Evolutionary conservation across 2,888 invertebrate genomes (phyloP).

Genomic region (Papilio demoleus): DNA sequence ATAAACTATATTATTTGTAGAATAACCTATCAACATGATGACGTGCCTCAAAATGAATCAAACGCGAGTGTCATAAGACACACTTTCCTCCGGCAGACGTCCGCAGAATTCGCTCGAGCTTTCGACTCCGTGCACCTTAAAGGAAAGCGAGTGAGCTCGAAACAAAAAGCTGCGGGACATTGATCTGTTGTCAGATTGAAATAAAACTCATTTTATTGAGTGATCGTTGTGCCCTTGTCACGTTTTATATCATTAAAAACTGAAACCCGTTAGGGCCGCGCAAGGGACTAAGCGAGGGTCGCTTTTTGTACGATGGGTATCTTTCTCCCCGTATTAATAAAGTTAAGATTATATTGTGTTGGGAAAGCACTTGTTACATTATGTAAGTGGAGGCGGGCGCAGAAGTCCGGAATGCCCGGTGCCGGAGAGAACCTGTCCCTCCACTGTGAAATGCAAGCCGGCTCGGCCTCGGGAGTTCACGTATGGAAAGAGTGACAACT

Average conservation of each 20-base stretch:
- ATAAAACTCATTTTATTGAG: conserved; percentile 80
- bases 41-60: conserved; percentile 44
- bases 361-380: conserved; percentile 54
- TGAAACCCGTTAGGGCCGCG: conserved; percentile 60
- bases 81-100: conserved; percentile 55
- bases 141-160: conserved; percentile 62
- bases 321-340: conserved; percentile 59
- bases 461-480: conserved; percentile 70
- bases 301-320: conserved; percentile 55
- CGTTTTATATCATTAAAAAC: conserved; percentile 73
- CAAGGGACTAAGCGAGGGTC: conserved; percentile 60
- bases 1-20: conserved; percentile 53
- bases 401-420: conserved; percentile 74
- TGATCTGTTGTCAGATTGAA: conserved; percentile 72
- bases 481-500: conserved; percentile 61
- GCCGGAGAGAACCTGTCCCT: conserved; percentile 73
- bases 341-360: conserved; percentile 56
- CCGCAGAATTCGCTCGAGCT: conserved; percentile 64
- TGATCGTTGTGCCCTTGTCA: conserved; percentile 71
- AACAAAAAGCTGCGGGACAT: conserved; percentile 67
- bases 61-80: conserved; percentile 53
- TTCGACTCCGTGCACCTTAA: conserved; percentile 61
- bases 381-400: conserved; percentile 45
- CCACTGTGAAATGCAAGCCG: conserved; percentile 63
- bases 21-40: conserved; percentile 46